Conservation (phyloP, 2,113 vertebrate species). For the Sorex araneus region DNA sequence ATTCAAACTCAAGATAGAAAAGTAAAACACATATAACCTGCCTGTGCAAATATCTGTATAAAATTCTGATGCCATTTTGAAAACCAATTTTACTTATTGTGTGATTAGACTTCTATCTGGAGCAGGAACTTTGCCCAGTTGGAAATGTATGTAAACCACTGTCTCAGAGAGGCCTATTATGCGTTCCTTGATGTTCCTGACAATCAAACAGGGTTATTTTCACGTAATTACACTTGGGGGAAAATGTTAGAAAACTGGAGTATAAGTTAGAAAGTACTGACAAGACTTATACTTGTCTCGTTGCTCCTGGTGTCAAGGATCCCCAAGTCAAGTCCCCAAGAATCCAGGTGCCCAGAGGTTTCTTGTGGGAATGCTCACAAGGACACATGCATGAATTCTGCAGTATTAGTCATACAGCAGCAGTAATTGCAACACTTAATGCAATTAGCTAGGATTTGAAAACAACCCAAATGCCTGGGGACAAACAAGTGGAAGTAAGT, state of each 20-base stretch:
- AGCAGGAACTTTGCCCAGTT: background rate
- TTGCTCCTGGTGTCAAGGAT: background rate
- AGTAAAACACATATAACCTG: background rate
- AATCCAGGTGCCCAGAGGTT: background rate
- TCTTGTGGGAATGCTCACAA: background rate
- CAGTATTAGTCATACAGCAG: background rate
- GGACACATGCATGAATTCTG: background rate
- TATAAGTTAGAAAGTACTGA: background rate
- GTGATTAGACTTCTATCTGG: background rate
- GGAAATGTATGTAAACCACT: background rate
- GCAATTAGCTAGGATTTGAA: too few species aligned
- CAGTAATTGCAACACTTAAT: background rate
- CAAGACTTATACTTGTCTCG: background rate
- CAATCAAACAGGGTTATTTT: background rate
- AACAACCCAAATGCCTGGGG: too few species aligned
- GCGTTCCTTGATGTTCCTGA: conserved; percentile 30
- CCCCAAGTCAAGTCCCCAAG: background rate
- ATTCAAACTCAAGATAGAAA: conserved; percentile 53
- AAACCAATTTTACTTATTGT: background rate
- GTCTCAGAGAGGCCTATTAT: conserved; percentile 4
- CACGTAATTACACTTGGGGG: background rate
- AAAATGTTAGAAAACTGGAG: background rate
- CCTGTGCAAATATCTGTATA: background rate
- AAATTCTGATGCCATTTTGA: conserved; percentile 10
- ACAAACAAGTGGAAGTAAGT: too few species aligned